Evolutionary conservation across 2,888 invertebrate species (phyloP), one percentile per base, ranked within the genome.

Genomic region (Drosophila kanekoi): DNA sequence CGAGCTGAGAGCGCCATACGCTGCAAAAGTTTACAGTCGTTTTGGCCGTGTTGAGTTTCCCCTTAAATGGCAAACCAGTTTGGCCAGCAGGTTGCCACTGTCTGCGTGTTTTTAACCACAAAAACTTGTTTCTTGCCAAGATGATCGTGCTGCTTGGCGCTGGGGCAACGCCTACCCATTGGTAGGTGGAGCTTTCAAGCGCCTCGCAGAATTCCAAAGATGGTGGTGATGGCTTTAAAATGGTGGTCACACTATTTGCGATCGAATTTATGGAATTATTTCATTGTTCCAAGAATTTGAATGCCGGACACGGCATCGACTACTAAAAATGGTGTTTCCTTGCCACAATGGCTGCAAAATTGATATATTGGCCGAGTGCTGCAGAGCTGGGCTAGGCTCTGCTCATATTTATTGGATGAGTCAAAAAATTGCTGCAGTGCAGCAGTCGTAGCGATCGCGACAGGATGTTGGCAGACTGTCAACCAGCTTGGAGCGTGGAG

Each of bases 211-310:
- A 62, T 38, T 32, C 66, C 87, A 81, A 84, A 85, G 85, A 87
- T 85, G 85, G 79, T 79, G 79, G 89, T 72, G 72, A 70, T 28
- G 44, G 40, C 76, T 62, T 43, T 79, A 90, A 90, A 90, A 90
- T 90, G 90, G 91, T 90, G 90, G 90, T 70, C 81, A 63, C 68
- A 56, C 81, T 86, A 85, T 81, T 89, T 81, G 81, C 72, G 87
- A 77, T 82, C 88, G 86, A 89, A 86, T 88, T 89, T 88, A 89
- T 86, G 89, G 85, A 82, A 86, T 88, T 86, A 86, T 89, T 89
- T 89, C 89, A 86, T 86, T 89, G 89, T 86, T 86, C 89, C 87
- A 85, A 86, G 86, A 86, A 86, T 89, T 89, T 78, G 86, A 87
- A 82, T 83, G 86, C 70, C 60, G 38, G 28, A 56, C 73, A 52